Evolutionary conservation across 92 coral and sea anemone species (phyloP).

Genomic region (Galaxea fascicularis): DNA sequence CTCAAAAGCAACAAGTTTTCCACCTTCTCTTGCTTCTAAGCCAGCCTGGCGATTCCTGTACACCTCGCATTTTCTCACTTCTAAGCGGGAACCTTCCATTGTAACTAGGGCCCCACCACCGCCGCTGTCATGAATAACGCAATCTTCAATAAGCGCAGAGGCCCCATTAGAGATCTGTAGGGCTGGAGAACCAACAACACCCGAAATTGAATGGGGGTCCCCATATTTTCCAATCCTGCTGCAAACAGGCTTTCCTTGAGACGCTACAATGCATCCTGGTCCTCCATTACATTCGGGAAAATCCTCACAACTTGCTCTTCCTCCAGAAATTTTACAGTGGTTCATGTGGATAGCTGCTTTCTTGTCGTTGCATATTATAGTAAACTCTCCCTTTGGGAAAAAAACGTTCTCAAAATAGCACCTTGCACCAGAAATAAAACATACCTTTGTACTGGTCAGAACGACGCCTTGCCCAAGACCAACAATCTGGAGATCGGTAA

Average conservation of each 20-base stretch:
- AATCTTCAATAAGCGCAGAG: constrained; percentile 57
- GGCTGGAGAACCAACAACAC: constrained; percentile 56
- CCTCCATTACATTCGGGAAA: constrained; percentile 88
- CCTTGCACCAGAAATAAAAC: background rate
- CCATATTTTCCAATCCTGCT: constrained; percentile 70
- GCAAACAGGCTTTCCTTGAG: constrained; percentile 54
- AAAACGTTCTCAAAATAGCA: constrained; percentile 65
- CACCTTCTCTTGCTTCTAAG: constrained; percentile 73
- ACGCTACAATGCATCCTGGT: constrained; percentile 68
- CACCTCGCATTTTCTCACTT: constrained; percentile 55
- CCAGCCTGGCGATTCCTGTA: constrained; percentile 75
- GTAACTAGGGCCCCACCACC: constrained; percentile 66
- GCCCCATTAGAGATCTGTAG: constrained; percentile 44
- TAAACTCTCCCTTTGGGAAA: constrained; percentile 46
- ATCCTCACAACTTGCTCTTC: constrained; percentile 70
- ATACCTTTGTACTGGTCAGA: constrained; percentile 16
- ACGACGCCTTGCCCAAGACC: constrained; percentile 45
- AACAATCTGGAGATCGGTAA: constrained; percentile 50
- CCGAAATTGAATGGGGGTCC: background rate
- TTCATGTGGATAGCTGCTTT: constrained; percentile 27
- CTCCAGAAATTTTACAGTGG: constrained; percentile 70
- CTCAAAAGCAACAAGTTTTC: constrained; percentile 50
- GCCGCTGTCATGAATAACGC: constrained; percentile 64
- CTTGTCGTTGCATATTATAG: constrained; percentile 18
- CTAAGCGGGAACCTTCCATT: constrained; percentile 46